These are phyloP conservation scores for Caenorhabditis doughertyi DNA, from an alignment of 2,888 invertebrate genomes.

Conservation along the genomic window DNA sequence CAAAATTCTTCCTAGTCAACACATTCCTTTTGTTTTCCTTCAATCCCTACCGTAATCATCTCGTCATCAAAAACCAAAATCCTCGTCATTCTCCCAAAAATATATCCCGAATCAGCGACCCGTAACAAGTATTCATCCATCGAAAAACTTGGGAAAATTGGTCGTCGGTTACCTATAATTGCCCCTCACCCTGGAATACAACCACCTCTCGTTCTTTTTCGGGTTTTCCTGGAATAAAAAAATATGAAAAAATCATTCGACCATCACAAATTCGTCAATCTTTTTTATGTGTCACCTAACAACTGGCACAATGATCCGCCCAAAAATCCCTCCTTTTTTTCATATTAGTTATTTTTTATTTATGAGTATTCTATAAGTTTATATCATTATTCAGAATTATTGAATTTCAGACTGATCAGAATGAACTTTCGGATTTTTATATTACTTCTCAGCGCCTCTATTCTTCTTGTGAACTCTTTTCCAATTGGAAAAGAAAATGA, in stretches of 20 bases:
- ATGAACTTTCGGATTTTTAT: constrained; percentile 31
- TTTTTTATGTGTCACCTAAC: constrained; percentile 36
- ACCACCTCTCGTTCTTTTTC: constrained; percentile 31
- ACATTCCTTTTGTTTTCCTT: not conserved
- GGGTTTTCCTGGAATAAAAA: constrained; percentile 19
- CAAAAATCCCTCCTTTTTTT: not conserved
- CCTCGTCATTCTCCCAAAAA: constrained; percentile 15
- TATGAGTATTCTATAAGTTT: not conserved
- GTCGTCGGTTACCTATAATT: constrained; percentile 34
- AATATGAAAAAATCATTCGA: constrained; percentile 40
- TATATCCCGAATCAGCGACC: constrained; percentile 42
- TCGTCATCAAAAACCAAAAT: constrained; percentile 42
- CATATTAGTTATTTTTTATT: not conserved
- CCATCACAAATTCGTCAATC: constrained; percentile 57
- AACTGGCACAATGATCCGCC: constrained; percentile 18
- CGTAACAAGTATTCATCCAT: constrained; percentile 38
- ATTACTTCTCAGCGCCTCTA: constrained; percentile 33
- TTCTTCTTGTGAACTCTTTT: constrained; percentile 37
- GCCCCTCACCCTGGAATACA: not conserved
- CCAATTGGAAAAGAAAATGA: constrained; percentile 48
- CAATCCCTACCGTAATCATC: constrained; percentile 51
- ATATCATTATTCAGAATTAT: not conserved
- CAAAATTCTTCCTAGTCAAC: not conserved
- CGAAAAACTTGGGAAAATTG: constrained; percentile 37
- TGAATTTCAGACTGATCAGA: constrained; percentile 2